These are phyloP conservation scores for Myiopsitta monachus DNA, from an alignment of 2,113 vertebrate species.

Conservation along the genomic window DNA sequence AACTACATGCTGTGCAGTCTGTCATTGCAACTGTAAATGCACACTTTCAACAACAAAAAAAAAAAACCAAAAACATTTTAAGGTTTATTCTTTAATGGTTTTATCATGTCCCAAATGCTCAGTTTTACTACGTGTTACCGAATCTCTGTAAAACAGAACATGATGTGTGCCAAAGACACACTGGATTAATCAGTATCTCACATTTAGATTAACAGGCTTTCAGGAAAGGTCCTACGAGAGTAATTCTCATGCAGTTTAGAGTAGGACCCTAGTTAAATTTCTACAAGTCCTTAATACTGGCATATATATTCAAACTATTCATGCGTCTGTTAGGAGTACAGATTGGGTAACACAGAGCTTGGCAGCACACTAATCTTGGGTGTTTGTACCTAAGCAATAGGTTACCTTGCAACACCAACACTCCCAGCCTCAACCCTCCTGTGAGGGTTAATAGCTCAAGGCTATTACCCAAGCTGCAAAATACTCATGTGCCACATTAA, in stretches of 20 bases:
- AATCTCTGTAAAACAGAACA: constrained; percentile 59
- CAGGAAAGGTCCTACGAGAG: background rate
- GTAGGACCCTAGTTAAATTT: background rate
- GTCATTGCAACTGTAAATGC: constrained; percentile 44
- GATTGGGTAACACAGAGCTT: background rate
- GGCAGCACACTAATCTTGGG: constrained; percentile 15
- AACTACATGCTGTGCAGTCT: constrained; percentile 56
- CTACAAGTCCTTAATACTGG: constrained; percentile 51
- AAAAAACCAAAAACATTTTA: background rate
- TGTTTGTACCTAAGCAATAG: constrained; percentile 7
- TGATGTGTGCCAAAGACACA: background rate
- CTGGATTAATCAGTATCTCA: background rate
- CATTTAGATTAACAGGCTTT: constrained; percentile 42
- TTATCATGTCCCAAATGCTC: constrained; percentile 12
- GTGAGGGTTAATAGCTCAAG: background rate
- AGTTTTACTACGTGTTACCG: background rate
- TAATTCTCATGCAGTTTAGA: background rate
- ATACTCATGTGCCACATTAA: background rate
- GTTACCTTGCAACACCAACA: background rate
- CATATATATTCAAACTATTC: background rate
- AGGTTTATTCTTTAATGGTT: background rate
- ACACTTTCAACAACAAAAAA: background rate
- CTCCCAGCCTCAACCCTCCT: background rate
- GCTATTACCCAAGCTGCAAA: background rate
- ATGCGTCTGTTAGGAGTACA: background rate